Evolutionary conservation across 1,140 invertebrate species (phyloP).

Genomic region (Drosophila obscura): DNA sequence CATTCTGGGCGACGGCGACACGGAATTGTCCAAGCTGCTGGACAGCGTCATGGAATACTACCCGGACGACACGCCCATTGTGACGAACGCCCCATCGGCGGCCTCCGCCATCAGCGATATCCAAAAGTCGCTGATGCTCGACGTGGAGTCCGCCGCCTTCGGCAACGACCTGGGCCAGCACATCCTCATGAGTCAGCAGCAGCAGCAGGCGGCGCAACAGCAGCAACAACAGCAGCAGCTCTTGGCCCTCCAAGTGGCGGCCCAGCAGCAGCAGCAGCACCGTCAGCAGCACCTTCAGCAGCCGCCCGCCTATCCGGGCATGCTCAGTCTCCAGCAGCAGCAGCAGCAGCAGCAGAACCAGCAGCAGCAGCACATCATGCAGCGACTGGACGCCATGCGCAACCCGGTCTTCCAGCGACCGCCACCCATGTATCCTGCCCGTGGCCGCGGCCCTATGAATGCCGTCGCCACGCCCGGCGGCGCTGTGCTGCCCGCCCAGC

Average conservation of each 20-base stretch:
- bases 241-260: slow-evolving; percentile 84
- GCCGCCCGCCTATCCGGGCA: slow-evolving; percentile 74
- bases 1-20: slow-evolving; percentile 85
- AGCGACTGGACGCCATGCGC: slow-evolving; percentile 60
- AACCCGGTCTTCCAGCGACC: slow-evolving; percentile 78
- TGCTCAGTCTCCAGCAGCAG: slow-evolving; percentile 58
- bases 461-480: slow-evolving; percentile 73
- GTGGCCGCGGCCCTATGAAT: slow-evolving; percentile 71
- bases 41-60: slow-evolving; percentile 93
- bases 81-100: slow-evolving; percentile 82
- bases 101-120: slow-evolving; percentile 93
- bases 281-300: slow-evolving; percentile 86
- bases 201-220: slow-evolving; percentile 83
- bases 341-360: slow-evolving; percentile 54
- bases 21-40: slow-evolving; percentile 90
- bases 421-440: slow-evolving; percentile 75
- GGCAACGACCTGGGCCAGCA: slow-evolving; percentile 86
- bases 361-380: slow-evolving; percentile 54
- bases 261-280: slow-evolving; percentile 79
- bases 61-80: slow-evolving; percentile 85
- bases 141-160: slow-evolving; percentile 88
- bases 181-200: slow-evolving; percentile 74
- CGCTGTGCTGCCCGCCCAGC: slow-evolving; percentile 68
- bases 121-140: slow-evolving; percentile 93
- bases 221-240: slow-evolving; percentile 84